phyloP scores from a whole-genome alignment of 2,113 vertebrate species.

The Chaetodon trifascialis region DNA sequence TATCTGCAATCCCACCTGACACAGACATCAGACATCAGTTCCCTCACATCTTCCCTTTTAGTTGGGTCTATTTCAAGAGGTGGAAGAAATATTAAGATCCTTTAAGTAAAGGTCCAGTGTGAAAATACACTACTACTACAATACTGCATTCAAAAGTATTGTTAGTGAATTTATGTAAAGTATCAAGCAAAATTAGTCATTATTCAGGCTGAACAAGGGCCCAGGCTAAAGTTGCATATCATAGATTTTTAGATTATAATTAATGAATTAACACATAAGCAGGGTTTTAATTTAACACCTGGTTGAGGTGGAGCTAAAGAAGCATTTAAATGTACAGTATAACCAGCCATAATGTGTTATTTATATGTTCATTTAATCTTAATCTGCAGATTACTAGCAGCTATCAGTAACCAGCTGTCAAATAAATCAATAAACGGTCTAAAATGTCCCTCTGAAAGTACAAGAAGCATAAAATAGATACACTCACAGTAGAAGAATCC shows the following conservation, averaged over 20 bases:
- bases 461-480: too few relatives aligned
- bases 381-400: background rate
- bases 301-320: background rate
- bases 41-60: background rate
- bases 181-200: background rate
- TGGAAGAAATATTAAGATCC: background rate
- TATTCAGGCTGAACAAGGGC: too few relatives aligned
- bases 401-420: background rate
- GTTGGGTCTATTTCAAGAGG: slow-evolving; percentile 5
- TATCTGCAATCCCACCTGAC: background rate
- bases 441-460: background rate
- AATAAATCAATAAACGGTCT: background rate
- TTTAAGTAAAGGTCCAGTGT: background rate
- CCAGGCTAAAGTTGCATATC: too few relatives aligned
- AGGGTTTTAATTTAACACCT: background rate
- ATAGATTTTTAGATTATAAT: background rate
- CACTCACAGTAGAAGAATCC: background rate
- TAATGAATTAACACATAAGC: background rate
- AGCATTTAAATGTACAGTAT: background rate
- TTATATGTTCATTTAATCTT: background rate
- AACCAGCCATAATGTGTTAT: background rate
- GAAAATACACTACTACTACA: background rate
- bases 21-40: background rate
- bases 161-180: background rate
- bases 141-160: background rate